Evolutionary conservation across 1,140 invertebrate species (phyloP).

Genomic region (Tetragnatha versicolor): DNA sequence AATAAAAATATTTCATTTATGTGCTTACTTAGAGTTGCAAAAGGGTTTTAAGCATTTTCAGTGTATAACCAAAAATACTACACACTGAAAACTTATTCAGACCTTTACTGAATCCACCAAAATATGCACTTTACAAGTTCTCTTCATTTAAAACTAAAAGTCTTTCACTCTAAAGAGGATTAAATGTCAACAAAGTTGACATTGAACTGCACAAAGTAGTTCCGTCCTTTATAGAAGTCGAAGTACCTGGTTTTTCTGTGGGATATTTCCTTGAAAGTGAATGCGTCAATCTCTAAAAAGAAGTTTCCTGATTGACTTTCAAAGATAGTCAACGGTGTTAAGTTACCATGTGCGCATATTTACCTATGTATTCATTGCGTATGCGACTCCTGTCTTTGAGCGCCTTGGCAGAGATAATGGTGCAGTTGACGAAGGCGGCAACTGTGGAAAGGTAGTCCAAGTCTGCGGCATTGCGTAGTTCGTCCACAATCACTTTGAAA

Average conservation of each 20-base stretch:
- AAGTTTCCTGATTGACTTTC: background rate
- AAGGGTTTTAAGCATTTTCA: no score
- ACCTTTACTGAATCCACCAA: no score
- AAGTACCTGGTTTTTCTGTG: background rate
- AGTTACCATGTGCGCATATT: constrained; percentile 54
- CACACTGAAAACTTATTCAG: no score
- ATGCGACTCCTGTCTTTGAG: constrained; percentile 63
- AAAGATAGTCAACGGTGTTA: background rate
- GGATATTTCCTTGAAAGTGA: background rate
- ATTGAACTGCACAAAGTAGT: no score
- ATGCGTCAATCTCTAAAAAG: background rate
- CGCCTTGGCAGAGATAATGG: constrained; percentile 66
- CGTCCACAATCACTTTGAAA: constrained; percentile 66
- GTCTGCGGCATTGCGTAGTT: constrained; percentile 63
- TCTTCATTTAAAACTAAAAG: no score
- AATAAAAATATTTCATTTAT: no score
- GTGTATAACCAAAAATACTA: no score
- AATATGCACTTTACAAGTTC: no score
- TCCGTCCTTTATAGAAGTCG: no score
- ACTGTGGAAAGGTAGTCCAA: constrained; percentile 64
- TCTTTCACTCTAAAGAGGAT: no score
- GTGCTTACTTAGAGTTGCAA: no score
- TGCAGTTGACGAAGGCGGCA: constrained; percentile 68
- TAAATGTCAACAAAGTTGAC: no score
- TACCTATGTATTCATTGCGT: constrained; percentile 68